Conservation (phyloP, 2,888 invertebrate genomes). For the Lepidochitona cinerea region DNA sequence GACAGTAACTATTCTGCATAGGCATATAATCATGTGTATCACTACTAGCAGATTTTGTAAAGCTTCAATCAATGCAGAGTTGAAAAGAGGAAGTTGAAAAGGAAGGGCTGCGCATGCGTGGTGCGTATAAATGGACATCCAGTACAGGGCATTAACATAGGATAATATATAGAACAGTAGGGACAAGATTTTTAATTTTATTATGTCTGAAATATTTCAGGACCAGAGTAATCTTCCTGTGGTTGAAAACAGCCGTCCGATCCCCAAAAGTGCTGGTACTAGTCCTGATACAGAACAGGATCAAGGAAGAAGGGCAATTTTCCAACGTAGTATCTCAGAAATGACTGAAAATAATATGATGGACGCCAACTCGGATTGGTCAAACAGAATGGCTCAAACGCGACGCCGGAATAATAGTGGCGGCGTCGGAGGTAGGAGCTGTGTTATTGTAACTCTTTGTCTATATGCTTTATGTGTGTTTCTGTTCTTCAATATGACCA, state of each 20-base stretch:
- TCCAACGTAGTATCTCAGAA: slow-evolving; percentile 68
- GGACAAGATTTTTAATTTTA: too few species aligned
- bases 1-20: too few species aligned
- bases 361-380: slow-evolving; percentile 47
- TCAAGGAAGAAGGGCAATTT: slow-evolving; percentile 44
- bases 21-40: too few species aligned
- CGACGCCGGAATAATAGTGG: slow-evolving; percentile 77
- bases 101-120: too few species aligned
- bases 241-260: slow-evolving; percentile 29
- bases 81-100: too few species aligned
- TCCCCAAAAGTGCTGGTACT: slow-evolving; percentile 59
- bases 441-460: not conserved
- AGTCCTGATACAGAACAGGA: slow-evolving; percentile 63
- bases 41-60: too few species aligned
- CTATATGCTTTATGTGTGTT: too few species aligned
- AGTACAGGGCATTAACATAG: too few species aligned
- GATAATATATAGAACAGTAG: too few species aligned
- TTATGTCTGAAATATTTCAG: slow-evolving; percentile 14
- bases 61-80: too few species aligned
- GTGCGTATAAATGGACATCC: too few species aligned
- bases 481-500: too few species aligned
- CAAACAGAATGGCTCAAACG: slow-evolving; percentile 44
- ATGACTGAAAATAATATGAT: slow-evolving; percentile 54
- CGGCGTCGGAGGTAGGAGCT: slow-evolving; percentile 74
- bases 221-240: slow-evolving; percentile 23